Percentiles rank a stretch among this genome's conserved stretches.
Conservation (phyloP, 2,888 invertebrate species). For the Brassicogethes aeneus region DNA sequence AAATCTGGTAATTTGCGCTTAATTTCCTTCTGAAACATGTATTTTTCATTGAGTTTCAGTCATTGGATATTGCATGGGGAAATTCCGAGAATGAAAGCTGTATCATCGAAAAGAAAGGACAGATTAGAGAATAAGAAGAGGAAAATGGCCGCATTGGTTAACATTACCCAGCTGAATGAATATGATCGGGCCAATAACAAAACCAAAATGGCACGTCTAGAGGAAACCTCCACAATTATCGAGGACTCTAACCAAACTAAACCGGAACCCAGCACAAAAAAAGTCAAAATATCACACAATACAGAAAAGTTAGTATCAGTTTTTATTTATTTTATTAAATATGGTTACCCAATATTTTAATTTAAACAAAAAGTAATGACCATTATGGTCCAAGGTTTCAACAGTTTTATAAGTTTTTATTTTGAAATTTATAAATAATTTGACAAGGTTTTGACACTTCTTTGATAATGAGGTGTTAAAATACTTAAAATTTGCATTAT, state of each 20-base stretch:
- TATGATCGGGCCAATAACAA: constrained; percentile 42
- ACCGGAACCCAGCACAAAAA: constrained; percentile 24
- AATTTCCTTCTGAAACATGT: no score
- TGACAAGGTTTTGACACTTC: no score
- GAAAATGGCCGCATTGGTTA: constrained; percentile 53
- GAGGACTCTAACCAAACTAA: constrained; percentile 7
- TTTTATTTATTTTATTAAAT: no score
- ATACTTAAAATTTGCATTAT: no score
- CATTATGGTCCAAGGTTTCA: no score
- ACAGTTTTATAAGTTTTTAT: no score
- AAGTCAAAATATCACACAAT: constrained; percentile 16
- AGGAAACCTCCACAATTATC: constrained; percentile 20
- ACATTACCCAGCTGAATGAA: constrained; percentile 53
- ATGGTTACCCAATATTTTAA: no score
- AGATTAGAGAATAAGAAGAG: constrained; percentile 54
- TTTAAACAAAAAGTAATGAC: no score
- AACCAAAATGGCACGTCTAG: constrained; percentile 21
- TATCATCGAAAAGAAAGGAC: constrained; percentile 44
- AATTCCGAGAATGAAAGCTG: constrained; percentile 34
- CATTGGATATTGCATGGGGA: background rate
- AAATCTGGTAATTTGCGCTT: no score
- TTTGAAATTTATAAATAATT: no score
- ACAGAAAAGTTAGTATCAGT: background rate
- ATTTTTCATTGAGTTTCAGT: no score
- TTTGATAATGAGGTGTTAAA: no score